A percentile compares a stretch with the other conserved stretches of the same genome.
Conservation (phyloP, 2,888 invertebrate genomes). For the Nebria brevicollis region DNA sequence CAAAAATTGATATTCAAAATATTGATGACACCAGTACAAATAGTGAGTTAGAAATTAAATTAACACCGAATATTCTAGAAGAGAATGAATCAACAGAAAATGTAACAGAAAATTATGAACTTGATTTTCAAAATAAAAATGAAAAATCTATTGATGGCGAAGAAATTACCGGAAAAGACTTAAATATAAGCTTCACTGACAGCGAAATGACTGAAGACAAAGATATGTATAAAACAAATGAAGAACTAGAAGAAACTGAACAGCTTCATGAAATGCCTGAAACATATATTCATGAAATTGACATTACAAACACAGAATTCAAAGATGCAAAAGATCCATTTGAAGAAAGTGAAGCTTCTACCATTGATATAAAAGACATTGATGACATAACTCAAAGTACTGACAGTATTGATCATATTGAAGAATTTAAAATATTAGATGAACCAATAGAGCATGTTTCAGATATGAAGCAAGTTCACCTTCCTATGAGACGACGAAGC, state of each 20-base stretch:
- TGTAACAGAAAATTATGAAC: background rate
- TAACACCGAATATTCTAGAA: background rate
- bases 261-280: background rate
- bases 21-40: background rate
- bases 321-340: conserved; percentile 6
- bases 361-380: conserved; percentile 8
- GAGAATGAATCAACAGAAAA: conserved; percentile 18
- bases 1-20: background rate
- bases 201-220: background rate
- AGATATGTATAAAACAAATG: conserved; percentile 13
- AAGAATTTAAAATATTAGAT: background rate
- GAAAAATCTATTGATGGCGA: background rate
- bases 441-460: background rate
- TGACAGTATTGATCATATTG: background rate
- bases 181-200: background rate
- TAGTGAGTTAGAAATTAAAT: background rate
- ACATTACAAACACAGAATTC: conserved; percentile 12
- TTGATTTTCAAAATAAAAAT: background rate
- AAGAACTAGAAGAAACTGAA: background rate
- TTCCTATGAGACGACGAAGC: background rate
- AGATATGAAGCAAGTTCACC: background rate
- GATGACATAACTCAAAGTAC: background rate
- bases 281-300: conserved; percentile 19
- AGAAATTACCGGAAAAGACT: background rate
- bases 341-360: conserved; percentile 12